A percentile compares a stretch with the other conserved stretches of the same genome.
phyloP scores from a whole-genome alignment of 2,888 invertebrate genomes.

The Volucella inflata region DNA sequence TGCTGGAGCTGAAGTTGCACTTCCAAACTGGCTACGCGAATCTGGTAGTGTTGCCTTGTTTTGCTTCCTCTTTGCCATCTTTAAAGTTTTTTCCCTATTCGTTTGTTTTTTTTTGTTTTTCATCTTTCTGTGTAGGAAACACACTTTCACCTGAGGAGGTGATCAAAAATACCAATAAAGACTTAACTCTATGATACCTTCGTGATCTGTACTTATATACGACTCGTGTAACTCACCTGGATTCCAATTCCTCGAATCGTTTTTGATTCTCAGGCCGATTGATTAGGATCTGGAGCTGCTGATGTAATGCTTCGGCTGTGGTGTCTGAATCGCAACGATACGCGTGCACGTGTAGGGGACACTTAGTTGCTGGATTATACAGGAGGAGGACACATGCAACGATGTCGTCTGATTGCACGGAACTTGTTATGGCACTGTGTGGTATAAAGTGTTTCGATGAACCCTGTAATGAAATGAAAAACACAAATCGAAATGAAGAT shows the following conservation, averaged over 20 bases:
- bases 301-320: conserved; percentile 94
- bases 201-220: conserved; percentile 2
- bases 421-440: conserved; percentile 95
- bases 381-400: conserved; percentile 96
- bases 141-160: conserved; percentile 55
- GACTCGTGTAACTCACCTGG: conserved; percentile 81
- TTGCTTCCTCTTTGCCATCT: conserved; percentile 59
- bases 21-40: background rate
- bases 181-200: background rate
- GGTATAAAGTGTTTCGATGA: conserved; percentile 97
- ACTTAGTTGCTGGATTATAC: conserved; percentile 96
- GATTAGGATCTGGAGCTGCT: conserved; percentile 92
- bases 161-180: background rate
- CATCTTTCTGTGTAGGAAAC: conserved; percentile 8
- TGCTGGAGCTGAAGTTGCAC: conserved; percentile 12
- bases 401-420: conserved; percentile 95
- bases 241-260: conserved; percentile 92
- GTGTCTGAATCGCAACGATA: conserved; percentile 97
- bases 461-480: conserved; percentile 79
- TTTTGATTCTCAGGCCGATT: conserved; percentile 93
- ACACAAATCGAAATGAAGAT: background rate
- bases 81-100: conserved; percentile 44
- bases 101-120: conserved; percentile 27
- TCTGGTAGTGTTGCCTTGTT: conserved; percentile 19
- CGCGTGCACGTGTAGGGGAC: conserved; percentile 97